These are phyloP conservation scores for Scaptomyza hsui DNA, from an alignment of 1,140 invertebrate species.

Conservation along the genomic window DNA sequence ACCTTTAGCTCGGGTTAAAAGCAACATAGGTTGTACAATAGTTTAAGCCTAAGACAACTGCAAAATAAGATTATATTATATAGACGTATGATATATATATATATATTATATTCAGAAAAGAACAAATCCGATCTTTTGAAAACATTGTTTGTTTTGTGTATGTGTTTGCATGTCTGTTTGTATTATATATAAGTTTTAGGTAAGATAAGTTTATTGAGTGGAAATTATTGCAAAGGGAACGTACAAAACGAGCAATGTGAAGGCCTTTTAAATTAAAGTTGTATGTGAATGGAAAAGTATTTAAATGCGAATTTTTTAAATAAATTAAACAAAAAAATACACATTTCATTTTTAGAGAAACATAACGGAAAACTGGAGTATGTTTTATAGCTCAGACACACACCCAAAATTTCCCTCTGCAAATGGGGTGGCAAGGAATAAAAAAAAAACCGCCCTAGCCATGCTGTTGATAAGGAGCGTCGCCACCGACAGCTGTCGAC, in stretches of 20 bases:
- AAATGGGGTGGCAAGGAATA: conserved; percentile 54
- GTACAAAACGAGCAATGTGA: conserved; percentile 39
- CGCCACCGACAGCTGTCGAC: conserved; percentile 38
- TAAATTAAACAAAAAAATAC: conserved; percentile 2
- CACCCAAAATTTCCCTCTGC: conserved; percentile 27
- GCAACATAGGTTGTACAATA: conserved; percentile 1
- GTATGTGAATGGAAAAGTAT: conserved; percentile 23
- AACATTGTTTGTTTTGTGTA: conserved; percentile 10
- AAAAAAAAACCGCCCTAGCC: conserved; percentile 43
- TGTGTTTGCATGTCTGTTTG: conserved; percentile 20
- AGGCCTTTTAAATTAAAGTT: conserved; percentile 51
- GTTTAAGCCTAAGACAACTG: conserved; percentile 19
- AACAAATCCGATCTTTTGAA: conserved; percentile 12
- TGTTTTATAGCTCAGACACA: conserved; percentile 34
- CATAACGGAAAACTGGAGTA: background rate
- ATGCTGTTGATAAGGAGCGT: conserved; percentile 50
- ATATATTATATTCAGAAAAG: conserved; percentile 30
- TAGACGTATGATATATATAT: conserved; percentile 18
- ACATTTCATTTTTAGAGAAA: background rate
- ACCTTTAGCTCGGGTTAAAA: conserved; percentile 87
- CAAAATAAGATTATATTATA: conserved; percentile 42
- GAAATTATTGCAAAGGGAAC: conserved; percentile 23
- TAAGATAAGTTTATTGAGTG: conserved; percentile 49
- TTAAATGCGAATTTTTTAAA: conserved; percentile 4
- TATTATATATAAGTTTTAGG: conserved; percentile 26